Evolutionary conservation across 1,140 invertebrate genomes (phyloP).

Genomic region (Orius insidiosus): DNA sequence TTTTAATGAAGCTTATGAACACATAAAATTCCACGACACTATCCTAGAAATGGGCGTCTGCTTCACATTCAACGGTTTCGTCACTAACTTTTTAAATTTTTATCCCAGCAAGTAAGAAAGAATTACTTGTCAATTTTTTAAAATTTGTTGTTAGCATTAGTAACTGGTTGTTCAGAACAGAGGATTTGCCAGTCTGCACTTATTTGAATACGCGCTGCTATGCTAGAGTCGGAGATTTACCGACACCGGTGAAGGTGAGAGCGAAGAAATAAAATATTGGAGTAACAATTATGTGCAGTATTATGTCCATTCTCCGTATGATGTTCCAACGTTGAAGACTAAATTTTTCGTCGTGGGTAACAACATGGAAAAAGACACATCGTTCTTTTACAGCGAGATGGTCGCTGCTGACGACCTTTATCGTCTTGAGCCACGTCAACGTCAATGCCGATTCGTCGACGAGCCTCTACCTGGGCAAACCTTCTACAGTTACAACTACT

Average conservation of each 20-base stretch:
- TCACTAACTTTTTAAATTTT: conserved; percentile 12
- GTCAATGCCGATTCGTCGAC: conserved; percentile 35
- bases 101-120: too few relatives aligned
- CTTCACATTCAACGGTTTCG: conserved; percentile 17
- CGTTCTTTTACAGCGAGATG: conserved; percentile 33
- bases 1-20: conserved; percentile 16
- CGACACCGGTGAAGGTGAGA: conserved; percentile 18
- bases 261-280: too few relatives aligned
- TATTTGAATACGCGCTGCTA: conserved; percentile 21
- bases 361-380: conserved; percentile 28
- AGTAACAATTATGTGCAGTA: conserved; percentile 25
- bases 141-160: too few relatives aligned
- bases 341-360: conserved; percentile 22
- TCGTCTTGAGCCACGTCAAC: conserved; percentile 29
- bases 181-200: conserved; percentile 16
- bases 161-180: too few relatives aligned
- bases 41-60: conserved; percentile 22
- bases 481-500: conserved; percentile 45
- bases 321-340: conserved; percentile 29
- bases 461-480: conserved; percentile 33
- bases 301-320: conserved; percentile 36
- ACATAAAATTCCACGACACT: conserved; percentile 16
- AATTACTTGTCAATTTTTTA: too few relatives aligned
- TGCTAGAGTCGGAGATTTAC: conserved; percentile 19
- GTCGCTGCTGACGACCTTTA: conserved; percentile 25